These are phyloP conservation scores for Gopherus evgoodei DNA, from an alignment of 2,113 vertebrate genomes.

Conservation along the genomic window DNA sequence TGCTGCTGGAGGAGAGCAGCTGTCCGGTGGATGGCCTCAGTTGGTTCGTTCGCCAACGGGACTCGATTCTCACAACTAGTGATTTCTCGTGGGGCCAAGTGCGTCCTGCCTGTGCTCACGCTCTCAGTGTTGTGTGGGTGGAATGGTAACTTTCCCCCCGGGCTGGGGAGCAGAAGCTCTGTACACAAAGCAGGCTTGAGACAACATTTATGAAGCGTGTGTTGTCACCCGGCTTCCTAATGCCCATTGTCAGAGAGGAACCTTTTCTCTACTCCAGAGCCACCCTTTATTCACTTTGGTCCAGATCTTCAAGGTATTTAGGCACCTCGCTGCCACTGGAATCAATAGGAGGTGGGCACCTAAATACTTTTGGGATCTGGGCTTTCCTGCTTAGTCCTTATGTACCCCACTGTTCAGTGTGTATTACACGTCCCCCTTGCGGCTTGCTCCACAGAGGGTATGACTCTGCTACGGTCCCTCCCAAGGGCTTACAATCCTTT, in stretches of 20 bases:
- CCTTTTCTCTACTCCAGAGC: background rate
- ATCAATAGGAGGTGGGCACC: background rate
- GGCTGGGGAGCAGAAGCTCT: background rate
- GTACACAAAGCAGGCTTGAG: background rate
- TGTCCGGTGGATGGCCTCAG: background rate
- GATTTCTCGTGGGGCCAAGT: background rate
- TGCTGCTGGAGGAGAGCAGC: background rate
- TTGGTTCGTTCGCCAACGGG: background rate
- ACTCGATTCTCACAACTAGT: background rate
- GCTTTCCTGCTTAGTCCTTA: background rate
- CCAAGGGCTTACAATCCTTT: background rate
- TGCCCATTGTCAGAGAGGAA: background rate
- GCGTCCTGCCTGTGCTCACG: background rate
- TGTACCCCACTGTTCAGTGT: background rate
- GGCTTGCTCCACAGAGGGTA: background rate
- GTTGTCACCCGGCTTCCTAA: background rate
- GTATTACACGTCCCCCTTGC: too few species aligned
- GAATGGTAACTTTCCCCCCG: background rate
- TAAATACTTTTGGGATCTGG: background rate
- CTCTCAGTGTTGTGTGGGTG: background rate
- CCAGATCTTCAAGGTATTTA: background rate
- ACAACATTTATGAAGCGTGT: background rate
- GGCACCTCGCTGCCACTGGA: background rate
- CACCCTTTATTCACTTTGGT: background rate
- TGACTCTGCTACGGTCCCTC: background rate